A percentile compares a stretch with the other conserved stretches of the same genome.
Evolutionary conservation across 2,113 vertebrate species (phyloP).

Genomic region (Tylochromis polylepis): DNA sequence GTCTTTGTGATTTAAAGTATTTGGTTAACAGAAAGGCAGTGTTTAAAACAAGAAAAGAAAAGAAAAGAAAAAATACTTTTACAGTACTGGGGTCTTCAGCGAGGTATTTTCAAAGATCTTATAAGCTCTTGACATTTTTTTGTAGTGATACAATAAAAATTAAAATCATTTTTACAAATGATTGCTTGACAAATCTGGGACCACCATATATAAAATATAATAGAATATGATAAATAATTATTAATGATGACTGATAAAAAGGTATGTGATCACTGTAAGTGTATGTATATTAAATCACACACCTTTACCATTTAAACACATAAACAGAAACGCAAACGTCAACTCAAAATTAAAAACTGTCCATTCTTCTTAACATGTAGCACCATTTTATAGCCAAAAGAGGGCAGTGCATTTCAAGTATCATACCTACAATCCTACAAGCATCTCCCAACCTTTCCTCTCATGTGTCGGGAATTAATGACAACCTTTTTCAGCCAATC

Average conservation of each 20-base stretch:
- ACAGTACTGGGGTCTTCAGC: not conserved
- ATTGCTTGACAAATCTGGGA: not conserved
- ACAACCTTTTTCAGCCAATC: not conserved
- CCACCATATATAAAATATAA: not conserved
- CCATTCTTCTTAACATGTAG: not conserved
- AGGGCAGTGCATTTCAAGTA: constrained; percentile 22
- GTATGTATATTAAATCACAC: not conserved
- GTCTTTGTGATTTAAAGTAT: no score
- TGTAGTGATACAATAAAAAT: not conserved
- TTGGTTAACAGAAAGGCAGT: no score
- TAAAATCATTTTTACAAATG: not conserved
- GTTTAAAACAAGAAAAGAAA: no score
- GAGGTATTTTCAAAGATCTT: not conserved
- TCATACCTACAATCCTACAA: not conserved
- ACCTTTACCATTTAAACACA: not conserved
- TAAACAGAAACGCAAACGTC: not conserved
- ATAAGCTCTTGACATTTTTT: not conserved
- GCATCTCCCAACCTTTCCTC: not conserved
- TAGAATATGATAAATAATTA: not conserved
- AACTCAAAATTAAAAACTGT: not conserved
- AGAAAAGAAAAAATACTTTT: not conserved
- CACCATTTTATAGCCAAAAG: constrained; percentile 3
- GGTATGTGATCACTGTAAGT: not conserved
- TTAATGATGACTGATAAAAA: not conserved
- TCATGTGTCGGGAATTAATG: not conserved